Percentiles rank a stretch among this genome's conserved stretches.
Evolutionary conservation across 2,113 vertebrate genomes (phyloP).

Genomic region (Anser brachyrhynchus): DNA sequence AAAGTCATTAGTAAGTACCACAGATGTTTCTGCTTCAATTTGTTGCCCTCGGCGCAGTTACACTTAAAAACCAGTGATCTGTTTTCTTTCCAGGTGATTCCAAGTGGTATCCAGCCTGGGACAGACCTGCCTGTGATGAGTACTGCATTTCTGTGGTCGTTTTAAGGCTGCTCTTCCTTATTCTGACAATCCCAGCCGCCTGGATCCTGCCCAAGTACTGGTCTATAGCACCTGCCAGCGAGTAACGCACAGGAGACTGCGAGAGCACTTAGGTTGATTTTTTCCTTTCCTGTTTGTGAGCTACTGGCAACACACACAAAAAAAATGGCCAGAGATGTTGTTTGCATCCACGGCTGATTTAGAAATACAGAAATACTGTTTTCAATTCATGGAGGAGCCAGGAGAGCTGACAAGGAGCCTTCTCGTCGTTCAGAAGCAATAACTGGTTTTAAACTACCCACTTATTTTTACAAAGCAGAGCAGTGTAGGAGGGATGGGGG

Average conservation of each 20-base stretch:
- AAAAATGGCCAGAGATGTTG: neutral
- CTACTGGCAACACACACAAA: neutral
- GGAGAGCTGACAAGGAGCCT: neutral
- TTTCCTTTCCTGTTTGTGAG: neutral
- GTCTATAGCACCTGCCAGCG: neutral
- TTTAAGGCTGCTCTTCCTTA: conserved; percentile 19
- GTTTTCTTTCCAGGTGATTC: conserved; percentile 65
- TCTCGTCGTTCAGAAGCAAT: neutral
- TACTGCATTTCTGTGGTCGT: conserved; percentile 20
- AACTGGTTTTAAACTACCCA: neutral
- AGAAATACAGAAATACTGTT: neutral
- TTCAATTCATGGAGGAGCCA: neutral
- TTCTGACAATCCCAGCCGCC: conserved; percentile 41
- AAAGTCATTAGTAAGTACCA: conserved; percentile 71
- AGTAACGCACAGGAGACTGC: neutral
- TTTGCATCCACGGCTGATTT: neutral
- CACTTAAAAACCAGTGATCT: neutral
- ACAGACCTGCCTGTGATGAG: conserved; percentile 32
- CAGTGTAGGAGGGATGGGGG: neutral
- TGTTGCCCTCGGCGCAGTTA: neutral
- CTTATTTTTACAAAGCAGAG: neutral
- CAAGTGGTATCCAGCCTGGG: conserved; percentile 33
- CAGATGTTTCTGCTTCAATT: neutral
- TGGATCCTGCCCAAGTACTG: conserved; percentile 38
- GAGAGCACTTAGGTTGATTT: neutral